Percentiles rank a stretch among this genome's conserved stretches.
Conservation (phyloP, 2,113 vertebrate genomes). For the Australoheros scitulus region DNA sequence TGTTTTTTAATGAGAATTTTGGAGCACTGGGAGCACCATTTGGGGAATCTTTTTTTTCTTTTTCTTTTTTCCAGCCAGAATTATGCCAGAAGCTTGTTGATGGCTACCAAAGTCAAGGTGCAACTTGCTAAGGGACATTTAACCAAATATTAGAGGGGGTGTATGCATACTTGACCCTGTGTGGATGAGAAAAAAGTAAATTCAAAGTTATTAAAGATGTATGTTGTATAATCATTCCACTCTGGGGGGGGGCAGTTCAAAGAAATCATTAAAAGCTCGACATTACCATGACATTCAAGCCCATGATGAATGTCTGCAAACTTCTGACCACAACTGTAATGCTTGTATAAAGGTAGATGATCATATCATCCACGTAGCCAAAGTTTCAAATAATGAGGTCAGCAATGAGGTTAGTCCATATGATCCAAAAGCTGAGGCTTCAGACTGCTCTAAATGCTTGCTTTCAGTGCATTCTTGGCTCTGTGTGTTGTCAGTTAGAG, state of each 20-base stretch:
- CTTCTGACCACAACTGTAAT: background rate
- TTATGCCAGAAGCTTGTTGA: background rate
- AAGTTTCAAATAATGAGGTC: background rate
- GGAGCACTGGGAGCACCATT: too few relatives aligned
- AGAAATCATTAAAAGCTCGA: background rate
- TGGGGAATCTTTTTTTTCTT: rapidly evolving
- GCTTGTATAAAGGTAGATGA: background rate
- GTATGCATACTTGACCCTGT: background rate
- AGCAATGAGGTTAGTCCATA: background rate
- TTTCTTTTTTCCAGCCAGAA: background rate
- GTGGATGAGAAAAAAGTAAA: background rate
- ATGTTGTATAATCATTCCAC: background rate
- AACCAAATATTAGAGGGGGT: background rate
- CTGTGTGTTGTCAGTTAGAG: background rate
- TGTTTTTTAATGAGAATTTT: background rate
- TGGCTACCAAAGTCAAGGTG: background rate
- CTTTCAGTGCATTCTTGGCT: background rate
- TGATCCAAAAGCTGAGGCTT: background rate
- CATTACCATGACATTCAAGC: background rate
- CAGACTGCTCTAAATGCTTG: background rate
- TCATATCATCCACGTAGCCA: background rate
- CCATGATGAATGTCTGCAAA: background rate
- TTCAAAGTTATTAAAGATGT: background rate
- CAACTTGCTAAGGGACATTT: background rate
- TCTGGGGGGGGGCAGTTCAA: background rate